phyloP scores from a whole-genome alignment of 1,140 invertebrate genomes.

The Cephus cinctus region DNA sequence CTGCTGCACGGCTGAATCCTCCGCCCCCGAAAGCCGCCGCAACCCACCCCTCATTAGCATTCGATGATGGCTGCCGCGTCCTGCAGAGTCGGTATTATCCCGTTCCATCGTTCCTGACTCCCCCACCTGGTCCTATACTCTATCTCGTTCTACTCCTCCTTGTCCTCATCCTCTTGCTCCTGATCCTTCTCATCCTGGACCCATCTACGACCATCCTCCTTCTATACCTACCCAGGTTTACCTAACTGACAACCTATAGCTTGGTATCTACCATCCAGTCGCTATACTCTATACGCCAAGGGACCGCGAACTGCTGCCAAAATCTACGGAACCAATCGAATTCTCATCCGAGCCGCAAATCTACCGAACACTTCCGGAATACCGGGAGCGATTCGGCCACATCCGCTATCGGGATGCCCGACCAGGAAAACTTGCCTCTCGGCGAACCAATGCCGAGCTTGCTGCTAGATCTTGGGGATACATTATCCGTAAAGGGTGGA shows the following conservation, averaged over 20 bases:
- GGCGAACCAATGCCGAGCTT: background rate
- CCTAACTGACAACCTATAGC: background rate
- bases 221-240: background rate
- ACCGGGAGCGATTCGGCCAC: too few relatives aligned
- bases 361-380: too few relatives aligned
- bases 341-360: too few relatives aligned
- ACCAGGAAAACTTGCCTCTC: too few relatives aligned
- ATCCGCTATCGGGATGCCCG: too few relatives aligned
- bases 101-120: conserved; percentile 28
- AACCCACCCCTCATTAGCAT: conserved; percentile 56
- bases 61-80: conserved; percentile 57
- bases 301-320: conserved; percentile 14
- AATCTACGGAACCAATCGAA: conserved; percentile 25
- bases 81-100: conserved; percentile 53
- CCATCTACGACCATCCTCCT: background rate
- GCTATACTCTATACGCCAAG: conserved; percentile 10
- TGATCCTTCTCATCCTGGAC: conserved; percentile 7
- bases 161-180: conserved; percentile 13
- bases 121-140: conserved; percentile 14
- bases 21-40: conserved; percentile 44
- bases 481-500: conserved; percentile 6
- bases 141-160: conserved; percentile 17
- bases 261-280: conserved; percentile 12
- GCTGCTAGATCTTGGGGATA: background rate
- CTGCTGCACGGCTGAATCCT: conserved; percentile 18